Percentiles rank a stretch among this genome's conserved stretches.
Conservation (phyloP, 2,888 invertebrate genomes). For the Drosophila cognata region DNA sequence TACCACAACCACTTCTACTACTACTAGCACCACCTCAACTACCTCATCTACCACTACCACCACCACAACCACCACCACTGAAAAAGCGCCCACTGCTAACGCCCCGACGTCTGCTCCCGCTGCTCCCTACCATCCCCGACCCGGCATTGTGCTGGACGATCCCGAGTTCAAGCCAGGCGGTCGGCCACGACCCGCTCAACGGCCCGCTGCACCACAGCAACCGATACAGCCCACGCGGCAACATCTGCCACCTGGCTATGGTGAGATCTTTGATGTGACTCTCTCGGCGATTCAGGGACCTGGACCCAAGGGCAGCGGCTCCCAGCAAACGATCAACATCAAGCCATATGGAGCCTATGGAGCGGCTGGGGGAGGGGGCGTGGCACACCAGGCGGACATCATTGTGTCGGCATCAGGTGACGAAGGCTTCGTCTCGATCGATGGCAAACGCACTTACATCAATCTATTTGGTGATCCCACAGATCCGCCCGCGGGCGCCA, state of each 20-base stretch:
- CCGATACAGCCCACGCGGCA: conserved; percentile 84
- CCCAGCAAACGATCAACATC: conserved; percentile 84
- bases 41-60: conserved; percentile 62
- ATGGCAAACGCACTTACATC: conserved; percentile 95
- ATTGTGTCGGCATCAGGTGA: conserved; percentile 92
- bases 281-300: conserved; percentile 95
- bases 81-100: conserved; percentile 53
- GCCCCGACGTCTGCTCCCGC: conserved; percentile 57
- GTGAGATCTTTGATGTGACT: conserved; percentile 95
- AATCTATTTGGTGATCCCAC: conserved; percentile 91
- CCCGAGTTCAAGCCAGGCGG: conserved; percentile 90
- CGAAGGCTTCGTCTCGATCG: conserved; percentile 95
- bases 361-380: conserved; percentile 81
- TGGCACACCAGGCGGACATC: conserved; percentile 87
- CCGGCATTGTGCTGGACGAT: conserved; percentile 94
- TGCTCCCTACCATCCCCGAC: conserved; percentile 89
- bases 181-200: conserved; percentile 76
- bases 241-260: conserved; percentile 86
- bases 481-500: conserved; percentile 83
- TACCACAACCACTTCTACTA: conserved; percentile 53
- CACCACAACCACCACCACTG: conserved; percentile 60
- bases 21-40: conserved; percentile 59
- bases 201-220: conserved; percentile 79
- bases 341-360: conserved; percentile 83
- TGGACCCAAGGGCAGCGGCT: conserved; percentile 86